Evolutionary conservation across 2,888 invertebrate species (phyloP), one percentile per base, ranked within the genome.

Genomic region (Oscheius onirici): DNA sequence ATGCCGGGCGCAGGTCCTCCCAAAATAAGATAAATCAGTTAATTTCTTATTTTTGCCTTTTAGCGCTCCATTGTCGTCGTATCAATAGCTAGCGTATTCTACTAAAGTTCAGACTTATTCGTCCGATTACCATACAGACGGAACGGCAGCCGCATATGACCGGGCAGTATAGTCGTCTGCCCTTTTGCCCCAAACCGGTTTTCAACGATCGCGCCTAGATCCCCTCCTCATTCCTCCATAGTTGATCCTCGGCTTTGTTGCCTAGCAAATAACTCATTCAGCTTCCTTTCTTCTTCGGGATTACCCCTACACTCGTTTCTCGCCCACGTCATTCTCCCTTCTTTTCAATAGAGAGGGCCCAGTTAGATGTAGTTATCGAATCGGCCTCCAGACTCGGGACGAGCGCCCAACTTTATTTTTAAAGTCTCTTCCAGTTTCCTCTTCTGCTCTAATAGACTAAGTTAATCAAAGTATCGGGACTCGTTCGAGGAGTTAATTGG

Each of bases 281-380:
- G 40, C 41, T 13, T n/a, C 57, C 41, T n/a, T n/a, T n/a, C n/a
- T n/a, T 55, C 41, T 41, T 1, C 58, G 41, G 41, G 58, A 58
- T 58, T 58, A 40, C 40, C 34, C 34, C 34, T 34, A 8, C 34
- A 8, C 34, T 34, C 34, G 3, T 34, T 34, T 13, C 40, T 41
- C 17, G 3, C 58, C 41, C 49, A 28, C 63, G 63, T 63, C 63
- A 49, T 34, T 8, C n/a, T n/a, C n/a, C n/a, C n/a, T n/a, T n/a
- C 49, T 63, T 63, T 63, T 63, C 49, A 63, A 63, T 63, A 63
- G 63, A 24, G 49, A 20, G 28, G 34, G 34, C 54, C 34, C 63
- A 49, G 63, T 63, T 63, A 63, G 63, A 63, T 63, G 63, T 63
- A 44, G 63, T 63, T 63, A 63, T 63, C 63, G 63, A 63, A 63